Evolutionary conservation across 2,888 invertebrate species (phyloP), one percentile per base, ranked within the genome.

Genomic region (Sesia apiformis): DNA sequence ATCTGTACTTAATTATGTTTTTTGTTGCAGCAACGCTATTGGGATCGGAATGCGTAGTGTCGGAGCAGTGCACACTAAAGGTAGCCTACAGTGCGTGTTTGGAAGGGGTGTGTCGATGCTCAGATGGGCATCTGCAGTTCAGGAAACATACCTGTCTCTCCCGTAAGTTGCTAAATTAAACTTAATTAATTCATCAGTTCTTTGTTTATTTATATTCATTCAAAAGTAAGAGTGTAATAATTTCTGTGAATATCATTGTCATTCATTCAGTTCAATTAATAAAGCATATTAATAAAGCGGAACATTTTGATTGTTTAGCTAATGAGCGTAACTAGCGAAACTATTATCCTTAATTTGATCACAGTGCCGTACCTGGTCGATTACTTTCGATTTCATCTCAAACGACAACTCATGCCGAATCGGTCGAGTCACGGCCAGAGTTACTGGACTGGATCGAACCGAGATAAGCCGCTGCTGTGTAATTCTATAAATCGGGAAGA

Each of bases 81-180:
- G 97, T 97, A 55, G 95, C 96, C 23, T 95, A 96, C 86, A 96
- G 96, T 78, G 94, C 93, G 62, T 97, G 97, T 69, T 84, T 94
- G 65, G 94, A 95, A 57, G 95, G 95, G 43, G 93, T 94, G 52
- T 97, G 97, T 75, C 93, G 94, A 50, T 97, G 97, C 81, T 93
- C 94, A 57, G 94, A 94, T 68, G 96, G 96, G 63, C 96, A 94
- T 84, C 90, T 97, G 60, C 96, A 96, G 79, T 96, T 96, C 89
- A 92, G 96, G 72, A 94, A 95, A 74, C 97, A 97, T 80, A 97
- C 96, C 49, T 97, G 97, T 77, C 92, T 97, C 55, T 94, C 94
- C 76, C 96, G 97, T 97, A 92, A 95, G 96, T 94, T 23, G 23
- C 23, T 23, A 23, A 81, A 40, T 40, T 4, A 38, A 7, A 4